Conservation (phyloP, 1,140 invertebrate genomes). For the Macrostomum lignano region DNA sequence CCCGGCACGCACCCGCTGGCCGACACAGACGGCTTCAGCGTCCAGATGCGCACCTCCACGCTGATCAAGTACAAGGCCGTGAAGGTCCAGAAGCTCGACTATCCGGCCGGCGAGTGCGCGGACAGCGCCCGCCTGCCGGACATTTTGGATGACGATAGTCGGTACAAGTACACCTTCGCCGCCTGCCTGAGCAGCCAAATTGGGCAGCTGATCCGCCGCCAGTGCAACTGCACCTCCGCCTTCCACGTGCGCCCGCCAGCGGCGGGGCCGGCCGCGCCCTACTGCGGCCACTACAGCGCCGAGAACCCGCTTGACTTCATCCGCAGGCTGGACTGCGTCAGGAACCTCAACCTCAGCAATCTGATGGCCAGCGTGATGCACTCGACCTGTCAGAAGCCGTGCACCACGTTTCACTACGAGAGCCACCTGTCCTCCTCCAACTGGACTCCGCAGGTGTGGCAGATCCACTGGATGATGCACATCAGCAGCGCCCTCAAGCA, state of each 20-base stretch:
- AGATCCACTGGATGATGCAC: background rate
- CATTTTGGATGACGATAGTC: background rate
- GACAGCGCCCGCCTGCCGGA: too few relatives aligned
- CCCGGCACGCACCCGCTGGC: background rate
- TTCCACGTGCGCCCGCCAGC: too few relatives aligned
- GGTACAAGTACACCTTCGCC: background rate
- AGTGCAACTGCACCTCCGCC: constrained; percentile 1
- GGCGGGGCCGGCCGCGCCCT: too few relatives aligned
- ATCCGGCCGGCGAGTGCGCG: too few relatives aligned
- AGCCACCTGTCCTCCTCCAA: background rate
- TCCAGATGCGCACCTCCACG: background rate
- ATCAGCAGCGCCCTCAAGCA: background rate
- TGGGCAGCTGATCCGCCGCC: background rate
- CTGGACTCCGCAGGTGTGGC: background rate
- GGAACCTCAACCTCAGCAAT: too few relatives aligned
- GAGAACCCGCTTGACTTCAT: too few relatives aligned
- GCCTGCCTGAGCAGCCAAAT: background rate
- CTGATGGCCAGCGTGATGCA: too few relatives aligned
- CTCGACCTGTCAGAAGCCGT: too few relatives aligned
- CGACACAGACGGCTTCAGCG: background rate
- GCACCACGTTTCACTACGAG: background rate
- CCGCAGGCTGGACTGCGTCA: too few relatives aligned
- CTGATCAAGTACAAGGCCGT: background rate
- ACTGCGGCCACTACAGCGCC: too few relatives aligned
- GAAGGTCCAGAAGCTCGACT: too few relatives aligned